These are phyloP conservation scores for Listronotus oregonensis DNA, from an alignment of 1,140 invertebrate genomes.

Conservation along the genomic window DNA sequence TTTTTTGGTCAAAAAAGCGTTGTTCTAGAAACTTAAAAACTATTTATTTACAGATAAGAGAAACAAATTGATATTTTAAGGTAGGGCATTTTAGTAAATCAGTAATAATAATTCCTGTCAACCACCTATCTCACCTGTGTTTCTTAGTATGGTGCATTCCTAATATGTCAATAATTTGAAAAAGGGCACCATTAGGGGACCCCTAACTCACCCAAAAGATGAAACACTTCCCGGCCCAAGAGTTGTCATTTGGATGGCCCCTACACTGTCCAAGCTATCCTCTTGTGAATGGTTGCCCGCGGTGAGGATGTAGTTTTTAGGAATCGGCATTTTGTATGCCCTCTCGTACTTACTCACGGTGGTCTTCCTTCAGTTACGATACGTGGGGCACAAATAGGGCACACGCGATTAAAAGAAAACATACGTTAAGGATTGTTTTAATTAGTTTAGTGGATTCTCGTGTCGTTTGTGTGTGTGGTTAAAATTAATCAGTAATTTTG, in stretches of 20 bases:
- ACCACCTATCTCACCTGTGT: constrained; percentile 1
- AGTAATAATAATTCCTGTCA: neutral
- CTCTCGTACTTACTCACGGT: constrained; percentile 85
- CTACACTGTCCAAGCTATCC: constrained; percentile 73
- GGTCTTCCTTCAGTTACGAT: constrained; percentile 71
- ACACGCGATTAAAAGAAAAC: constrained; percentile 32
- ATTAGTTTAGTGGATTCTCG: constrained; percentile 1
- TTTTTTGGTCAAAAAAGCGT: too few relatives aligned
- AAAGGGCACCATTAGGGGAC: neutral
- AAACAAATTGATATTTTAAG: too few relatives aligned
- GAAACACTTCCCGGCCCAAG: constrained; percentile 69
- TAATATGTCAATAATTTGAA: neutral
- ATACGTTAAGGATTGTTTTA: constrained; percentile 20
- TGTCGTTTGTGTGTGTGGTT: neutral
- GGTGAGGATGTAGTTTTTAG: constrained; percentile 72
- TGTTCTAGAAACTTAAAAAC: too few relatives aligned
- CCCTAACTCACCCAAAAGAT: constrained; percentile 74
- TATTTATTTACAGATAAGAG: too few relatives aligned
- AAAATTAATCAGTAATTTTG: neutral
- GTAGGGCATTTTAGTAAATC: too few relatives aligned
- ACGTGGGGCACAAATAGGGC: constrained; percentile 13
- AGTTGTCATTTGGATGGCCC: constrained; percentile 75
- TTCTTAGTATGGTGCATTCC: neutral
- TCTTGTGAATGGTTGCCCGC: constrained; percentile 73
- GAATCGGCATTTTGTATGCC: constrained; percentile 82